These are phyloP conservation scores for Drymodes brunneopygia DNA, from an alignment of 2,113 vertebrate genomes.

Conservation along the genomic window DNA sequence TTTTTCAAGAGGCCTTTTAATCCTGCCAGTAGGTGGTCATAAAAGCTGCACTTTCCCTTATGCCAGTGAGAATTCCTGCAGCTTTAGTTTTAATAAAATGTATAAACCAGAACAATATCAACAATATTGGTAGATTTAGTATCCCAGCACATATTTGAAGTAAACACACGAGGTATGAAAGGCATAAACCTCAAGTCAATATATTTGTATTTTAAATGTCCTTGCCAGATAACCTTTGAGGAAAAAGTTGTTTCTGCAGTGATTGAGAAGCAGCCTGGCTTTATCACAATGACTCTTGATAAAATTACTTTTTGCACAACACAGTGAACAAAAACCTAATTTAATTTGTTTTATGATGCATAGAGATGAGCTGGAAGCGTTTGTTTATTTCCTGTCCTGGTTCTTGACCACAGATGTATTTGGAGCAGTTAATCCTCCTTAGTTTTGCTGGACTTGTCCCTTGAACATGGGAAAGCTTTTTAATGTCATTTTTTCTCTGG, in stretches of 20 bases:
- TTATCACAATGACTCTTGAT: neutral
- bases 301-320: conserved; percentile 40
- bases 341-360: conserved; percentile 56
- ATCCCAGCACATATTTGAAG: neutral
- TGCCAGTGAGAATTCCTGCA: neutral
- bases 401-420: neutral
- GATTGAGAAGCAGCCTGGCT: conserved; percentile 32
- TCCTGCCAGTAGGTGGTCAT: neutral
- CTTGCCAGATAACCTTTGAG: conserved; percentile 32
- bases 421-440: neutral
- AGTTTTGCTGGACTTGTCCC: neutral
- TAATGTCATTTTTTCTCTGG: neutral
- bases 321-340: conserved; percentile 41
- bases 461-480: neutral
- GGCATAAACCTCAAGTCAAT: neutral
- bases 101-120: neutral
- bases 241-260: neutral
- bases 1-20: neutral
- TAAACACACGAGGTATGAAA: neutral
- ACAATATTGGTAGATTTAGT: neutral
- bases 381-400: conserved; percentile 12
- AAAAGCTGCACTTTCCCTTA: neutral
- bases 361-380: conserved; percentile 22
- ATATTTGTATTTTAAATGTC: conserved; percentile 1
- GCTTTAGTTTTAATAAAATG: conserved; percentile 1